Evolutionary conservation across 2,888 invertebrate genomes (phyloP), one percentile per base, ranked within the genome.

Genomic region (Oeneis ivallda): DNA sequence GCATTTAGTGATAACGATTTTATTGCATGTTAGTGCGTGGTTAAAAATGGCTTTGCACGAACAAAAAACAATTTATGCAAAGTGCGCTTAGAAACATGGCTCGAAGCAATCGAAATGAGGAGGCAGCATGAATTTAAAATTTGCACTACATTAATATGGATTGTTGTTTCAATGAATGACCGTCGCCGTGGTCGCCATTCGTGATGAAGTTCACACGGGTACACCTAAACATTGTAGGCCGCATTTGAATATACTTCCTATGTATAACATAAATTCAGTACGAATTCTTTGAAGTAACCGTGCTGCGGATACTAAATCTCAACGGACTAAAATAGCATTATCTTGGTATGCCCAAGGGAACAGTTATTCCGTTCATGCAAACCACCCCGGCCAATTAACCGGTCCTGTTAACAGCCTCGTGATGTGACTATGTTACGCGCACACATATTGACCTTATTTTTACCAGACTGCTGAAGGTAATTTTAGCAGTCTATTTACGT

Each of bases 61-160:
- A 84, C 82, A 85, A 87, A 89, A 87, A 87, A 85, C 84, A 82
- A 84, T 83, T 89, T 87, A 88, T 87, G 86, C 89, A 86, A 84
- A 89, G 87, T 89, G 89, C 82, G 87, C 87, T 87, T 86, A 89
- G 86, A 75, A 85, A 89, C 87, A 89, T 79, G 82, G 80, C 75
- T 78, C 82, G 78, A 83, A 78, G 84, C 85, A 83, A 89, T 89
- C 85, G 85, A 86, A 87, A 84, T 80, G 86, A 85, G 80, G 87
- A 85, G 85, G 78, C 85, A 84, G 81, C 84, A 82, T 91, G 92
- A 92, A 92, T 92, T 89, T 83, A 84, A 92, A 92, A 90, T 92
- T 89, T 90, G 91, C 89, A 88, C 87, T 89, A 86, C 91, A 92
- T 92, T 90, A 91, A 90, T 91, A 92, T 92, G 90, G 89, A 91